Evolutionary conservation across 2,888 invertebrate species (phyloP), one percentile per base, ranked within the genome.

Genomic region (Dorcus parallelipipedus): DNA sequence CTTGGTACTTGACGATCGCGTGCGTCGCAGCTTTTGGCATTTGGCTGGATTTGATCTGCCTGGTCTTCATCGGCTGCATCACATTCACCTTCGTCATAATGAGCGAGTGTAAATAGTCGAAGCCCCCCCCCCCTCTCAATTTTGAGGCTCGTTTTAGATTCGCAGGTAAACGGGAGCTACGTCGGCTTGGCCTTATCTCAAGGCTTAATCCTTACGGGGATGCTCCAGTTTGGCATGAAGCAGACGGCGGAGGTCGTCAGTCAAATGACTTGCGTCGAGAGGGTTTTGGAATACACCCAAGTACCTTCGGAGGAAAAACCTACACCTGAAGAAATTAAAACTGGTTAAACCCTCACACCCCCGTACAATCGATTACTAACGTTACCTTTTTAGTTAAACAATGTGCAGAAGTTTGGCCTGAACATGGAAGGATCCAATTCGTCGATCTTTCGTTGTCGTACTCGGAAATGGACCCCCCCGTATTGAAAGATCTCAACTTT

Each of bases 21-120:
- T 82, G 86, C 0, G 81, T 84, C 3, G 78, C 85, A 0, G 88
- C 90, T 65, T 86, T 94, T 60, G 92, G 90, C 2, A 77, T 93
- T 26, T 85, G 88, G 73, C 78, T 93, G 62, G 94, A 95, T 70
- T 79, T 84, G 58, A 74, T 91, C 8, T 89, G 88, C 64, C 81
- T 87, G 8, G 60, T 82, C 1, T 92, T 92, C 70, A 81, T 91
- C 8, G 81, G 83, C 0, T 72, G 81, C 1, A 83, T 92, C 2
- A 82, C 89, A 26, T 83, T 84, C 56, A 83, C 84, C 48, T 87
- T 88, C 69, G 79, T 89, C n/a, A 54, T 85, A 0, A 68, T 84
- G 33, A 81, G 83, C 66, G 79, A 81, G 61, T 81, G 88, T 87
- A 77, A 80, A 82, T 66, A 9, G 41, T 9, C 33, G 14, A n/a